Percentiles rank a stretch among this genome's conserved stretches.
Evolutionary conservation across 1,140 invertebrate species (phyloP).

Genomic region (Phymorhynchus buccinoides): DNA sequence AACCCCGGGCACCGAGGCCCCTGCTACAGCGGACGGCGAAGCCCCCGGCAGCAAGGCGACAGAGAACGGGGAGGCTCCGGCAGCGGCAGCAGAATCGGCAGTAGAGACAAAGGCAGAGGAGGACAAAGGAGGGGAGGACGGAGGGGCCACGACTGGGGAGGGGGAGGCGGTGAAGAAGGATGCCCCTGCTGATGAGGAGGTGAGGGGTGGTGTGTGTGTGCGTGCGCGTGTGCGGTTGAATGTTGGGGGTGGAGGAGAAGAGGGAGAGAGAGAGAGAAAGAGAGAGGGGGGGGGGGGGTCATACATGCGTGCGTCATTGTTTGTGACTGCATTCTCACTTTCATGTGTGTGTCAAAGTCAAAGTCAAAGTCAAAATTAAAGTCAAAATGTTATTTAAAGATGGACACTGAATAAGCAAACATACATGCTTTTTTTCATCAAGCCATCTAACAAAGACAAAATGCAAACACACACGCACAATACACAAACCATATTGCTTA

Average conservation of each 20-base stretch:
- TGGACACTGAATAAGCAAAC: too few species aligned
- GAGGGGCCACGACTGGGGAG: neutral
- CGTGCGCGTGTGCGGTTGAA: neutral
- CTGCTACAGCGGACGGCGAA: neutral
- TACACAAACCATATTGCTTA: too few species aligned
- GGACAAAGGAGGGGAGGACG: constrained; percentile 2
- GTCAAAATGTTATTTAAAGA: too few species aligned
- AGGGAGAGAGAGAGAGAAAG: constrained; percentile 14
- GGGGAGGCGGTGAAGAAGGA: neutral
- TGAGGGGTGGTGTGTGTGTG: too few species aligned
- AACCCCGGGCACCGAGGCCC: neutral
- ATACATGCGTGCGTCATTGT: too few species aligned
- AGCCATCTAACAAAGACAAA: too few species aligned
- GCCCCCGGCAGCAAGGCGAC: neutral
- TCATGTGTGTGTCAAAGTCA: too few species aligned
- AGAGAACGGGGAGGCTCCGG: neutral
- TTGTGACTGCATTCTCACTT: too few species aligned
- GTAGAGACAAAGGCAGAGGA: constrained; percentile 4
- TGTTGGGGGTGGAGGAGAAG: constrained; percentile 29
- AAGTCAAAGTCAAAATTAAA: too few species aligned
- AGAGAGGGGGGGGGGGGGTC: neutral
- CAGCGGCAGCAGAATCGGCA: constrained; percentile 3
- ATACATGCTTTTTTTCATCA: too few species aligned
- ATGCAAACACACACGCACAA: too few species aligned
- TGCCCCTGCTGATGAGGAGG: neutral